Conservation (phyloP, 2,113 vertebrate species). For the Sardina pilchardus region DNA sequence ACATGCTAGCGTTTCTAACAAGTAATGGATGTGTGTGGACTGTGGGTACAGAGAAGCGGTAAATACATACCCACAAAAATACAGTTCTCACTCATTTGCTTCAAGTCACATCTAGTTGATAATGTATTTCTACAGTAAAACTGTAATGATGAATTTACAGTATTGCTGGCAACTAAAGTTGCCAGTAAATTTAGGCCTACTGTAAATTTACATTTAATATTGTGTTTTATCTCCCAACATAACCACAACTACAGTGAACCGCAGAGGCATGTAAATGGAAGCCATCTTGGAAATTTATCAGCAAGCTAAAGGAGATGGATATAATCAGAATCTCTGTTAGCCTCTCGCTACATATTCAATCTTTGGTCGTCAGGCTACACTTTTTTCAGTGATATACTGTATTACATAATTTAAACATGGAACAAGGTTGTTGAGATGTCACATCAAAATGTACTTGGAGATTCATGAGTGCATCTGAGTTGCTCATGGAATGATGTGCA, state of each 20-base stretch:
- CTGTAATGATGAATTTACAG: too few relatives aligned
- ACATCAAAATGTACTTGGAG: background rate
- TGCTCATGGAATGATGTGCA: background rate
- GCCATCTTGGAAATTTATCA: background rate
- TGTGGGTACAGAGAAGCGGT: too few relatives aligned
- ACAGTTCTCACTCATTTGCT: background rate
- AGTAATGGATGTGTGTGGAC: background rate
- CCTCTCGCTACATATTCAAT: too few relatives aligned
- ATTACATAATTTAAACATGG: background rate
- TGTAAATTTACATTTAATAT: too few relatives aligned
- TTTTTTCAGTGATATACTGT: too few relatives aligned
- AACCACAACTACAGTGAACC: background rate
- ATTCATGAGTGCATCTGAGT: too few relatives aligned
- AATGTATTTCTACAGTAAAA: too few relatives aligned
- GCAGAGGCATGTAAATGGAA: too few relatives aligned
- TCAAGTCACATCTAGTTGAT: background rate
- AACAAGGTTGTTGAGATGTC: background rate
- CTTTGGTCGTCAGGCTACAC: too few relatives aligned
- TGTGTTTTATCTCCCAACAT: background rate
- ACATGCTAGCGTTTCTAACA: background rate
- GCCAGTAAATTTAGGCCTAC: too few relatives aligned
- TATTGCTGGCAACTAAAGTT: too few relatives aligned
- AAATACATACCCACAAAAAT: too few relatives aligned
- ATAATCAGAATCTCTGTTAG: background rate
- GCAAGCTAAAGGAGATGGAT: background rate